A percentile compares a stretch with the other conserved stretches of the same genome.
Conservation (phyloP, 1,140 invertebrate genomes). For the Trichogramma pretiosum region DNA sequence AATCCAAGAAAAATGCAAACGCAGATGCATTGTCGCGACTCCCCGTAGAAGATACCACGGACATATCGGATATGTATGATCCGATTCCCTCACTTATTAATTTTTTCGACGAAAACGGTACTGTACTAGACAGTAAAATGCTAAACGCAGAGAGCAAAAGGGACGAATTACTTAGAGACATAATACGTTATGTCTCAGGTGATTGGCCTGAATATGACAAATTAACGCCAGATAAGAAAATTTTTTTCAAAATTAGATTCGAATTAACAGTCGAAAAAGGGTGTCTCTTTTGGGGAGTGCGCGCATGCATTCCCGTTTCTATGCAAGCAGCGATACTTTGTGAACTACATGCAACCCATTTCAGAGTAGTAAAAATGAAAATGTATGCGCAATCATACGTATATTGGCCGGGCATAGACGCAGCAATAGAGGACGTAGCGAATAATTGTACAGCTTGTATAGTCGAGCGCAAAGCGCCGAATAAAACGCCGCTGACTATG, state of each 20-base stretch:
- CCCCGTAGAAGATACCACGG: neutral
- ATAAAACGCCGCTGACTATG: constrained; percentile 20
- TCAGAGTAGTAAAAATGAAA: no score
- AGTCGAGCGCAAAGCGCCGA: constrained; percentile 20
- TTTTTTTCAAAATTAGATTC: constrained; percentile 3
- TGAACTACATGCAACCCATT: no score
- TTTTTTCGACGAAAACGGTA: neutral
- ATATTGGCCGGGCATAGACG: constrained; percentile 28
- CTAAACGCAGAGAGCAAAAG: constrained; percentile 3
- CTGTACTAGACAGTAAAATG: constrained; percentile 1
- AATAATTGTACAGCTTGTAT: constrained; percentile 28
- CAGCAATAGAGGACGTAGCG: constrained; percentile 29
- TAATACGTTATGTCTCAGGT: constrained; percentile 3
- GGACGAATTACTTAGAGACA: constrained; percentile 4
- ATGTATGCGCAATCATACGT: constrained; percentile 17
- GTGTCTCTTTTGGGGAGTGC: no score
- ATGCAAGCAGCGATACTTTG: no score
- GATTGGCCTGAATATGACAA: constrained; percentile 4
- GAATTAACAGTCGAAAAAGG: no score
- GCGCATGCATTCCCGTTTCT: no score
- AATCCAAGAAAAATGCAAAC: neutral
- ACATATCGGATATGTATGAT: neutral
- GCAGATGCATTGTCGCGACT: neutral
- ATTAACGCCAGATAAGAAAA: neutral
- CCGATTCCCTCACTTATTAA: neutral